Evolutionary conservation across 1,140 invertebrate genomes (phyloP), one percentile per base, ranked within the genome.

Genomic region (Agrypnia vestita): DNA sequence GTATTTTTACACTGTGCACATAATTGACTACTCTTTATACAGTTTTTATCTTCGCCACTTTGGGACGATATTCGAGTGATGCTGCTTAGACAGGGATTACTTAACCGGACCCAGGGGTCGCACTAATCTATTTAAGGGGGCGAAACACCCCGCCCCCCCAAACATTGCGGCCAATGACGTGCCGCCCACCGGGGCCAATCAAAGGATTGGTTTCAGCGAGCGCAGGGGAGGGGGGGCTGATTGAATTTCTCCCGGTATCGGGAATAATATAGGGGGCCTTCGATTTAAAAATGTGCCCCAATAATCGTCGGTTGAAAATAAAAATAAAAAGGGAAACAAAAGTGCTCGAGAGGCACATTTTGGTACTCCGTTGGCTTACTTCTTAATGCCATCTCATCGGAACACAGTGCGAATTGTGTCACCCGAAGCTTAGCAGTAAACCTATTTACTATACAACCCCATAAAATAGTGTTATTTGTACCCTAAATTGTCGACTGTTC

Each of bases 111-210:
- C 55, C 55, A 59, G 17, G 55, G 55, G 55, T 21, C 55, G 55
- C 21, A 59, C 55, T 59, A 17, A 59, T 59, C 55, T 19, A 59
- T 17, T 59, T 17, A 59, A 59, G 17, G 55, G 55, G 55, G 55
- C 1, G 55, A n/a, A 59, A 6, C 55, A 21, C 55, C 55, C 17
- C 17, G 15, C 55, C 55, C 15, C 55, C 55, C 13, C 55, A 19
- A 59, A 59, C 55, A 59, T 17, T 21, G 55, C 55, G 55, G 55
- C 55, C 55, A 12, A n/a, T 59, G 55, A 59, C 55, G 55, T 59
- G 15, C 55, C 55, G 55, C 55, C 55, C 55, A 59, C 55, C 21
- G 55, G 55, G 55, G 55, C 15, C 55, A 59, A 59, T 59, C 55
- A 17, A 59, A 59, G 55, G 55, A 59, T 59, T 17, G 13, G 55